Evolutionary conservation across 2,797 vertebrate species (phyloP).

Genomic region (Labeo calbasu): DNA sequence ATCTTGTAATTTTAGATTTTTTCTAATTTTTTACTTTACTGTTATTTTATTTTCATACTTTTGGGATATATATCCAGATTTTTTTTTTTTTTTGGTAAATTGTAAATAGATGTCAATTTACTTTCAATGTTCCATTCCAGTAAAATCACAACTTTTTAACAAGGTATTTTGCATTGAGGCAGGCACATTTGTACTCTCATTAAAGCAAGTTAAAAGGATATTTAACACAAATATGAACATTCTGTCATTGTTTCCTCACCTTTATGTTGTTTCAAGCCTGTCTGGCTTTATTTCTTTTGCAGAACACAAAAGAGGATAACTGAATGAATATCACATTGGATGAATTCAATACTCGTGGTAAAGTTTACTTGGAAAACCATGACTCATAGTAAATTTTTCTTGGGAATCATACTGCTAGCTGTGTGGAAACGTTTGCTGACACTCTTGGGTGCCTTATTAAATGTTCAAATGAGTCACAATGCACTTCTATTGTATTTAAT

Average conservation of each 20-base stretch:
- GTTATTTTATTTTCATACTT: too few species aligned
- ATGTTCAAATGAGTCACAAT: not conserved
- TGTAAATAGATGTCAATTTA: not conserved
- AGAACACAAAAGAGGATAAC: not conserved
- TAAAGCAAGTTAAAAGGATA: not conserved
- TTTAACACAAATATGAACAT: too few species aligned
- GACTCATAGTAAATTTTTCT: constrained; percentile 20
- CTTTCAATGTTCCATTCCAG: not conserved
- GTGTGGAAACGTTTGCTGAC: not conserved
- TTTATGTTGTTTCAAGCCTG: not conserved
- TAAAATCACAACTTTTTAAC: not conserved
- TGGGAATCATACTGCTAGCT: not conserved
- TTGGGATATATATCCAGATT: too few species aligned
- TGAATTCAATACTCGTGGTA: not conserved
- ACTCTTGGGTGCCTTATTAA: constrained; percentile 7
- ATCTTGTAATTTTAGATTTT: too few species aligned
- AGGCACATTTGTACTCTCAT: too few species aligned
- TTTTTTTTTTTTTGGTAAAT: not conserved
- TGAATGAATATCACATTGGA: not conserved
- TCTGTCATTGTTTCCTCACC: not conserved
- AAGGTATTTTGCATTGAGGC: not conserved
- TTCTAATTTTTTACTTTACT: too few species aligned
- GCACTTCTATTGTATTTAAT: not conserved
- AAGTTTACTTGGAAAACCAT: constrained; percentile 10
- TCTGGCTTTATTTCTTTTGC: not conserved